Evolutionary conservation across 2,113 vertebrate species (phyloP).

Genomic region (Ctenomys sociabilis): DNA sequence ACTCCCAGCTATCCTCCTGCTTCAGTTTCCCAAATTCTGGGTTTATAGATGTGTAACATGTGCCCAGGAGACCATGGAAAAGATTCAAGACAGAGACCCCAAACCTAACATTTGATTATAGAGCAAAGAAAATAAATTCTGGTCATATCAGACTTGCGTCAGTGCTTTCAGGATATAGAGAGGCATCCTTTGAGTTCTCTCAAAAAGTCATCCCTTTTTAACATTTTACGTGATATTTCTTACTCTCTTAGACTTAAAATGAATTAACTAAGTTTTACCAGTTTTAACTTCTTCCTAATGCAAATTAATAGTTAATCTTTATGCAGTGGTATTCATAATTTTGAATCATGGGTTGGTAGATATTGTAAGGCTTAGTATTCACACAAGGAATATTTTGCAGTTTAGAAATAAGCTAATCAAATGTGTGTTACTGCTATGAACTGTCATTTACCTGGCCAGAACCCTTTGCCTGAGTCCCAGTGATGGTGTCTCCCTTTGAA

Average conservation of each 20-base stretch:
- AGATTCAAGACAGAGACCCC: neutral
- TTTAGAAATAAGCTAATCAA: neutral
- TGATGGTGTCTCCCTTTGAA: neutral
- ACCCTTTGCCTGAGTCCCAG: neutral
- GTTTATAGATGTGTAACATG: neutral
- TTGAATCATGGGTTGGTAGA: neutral
- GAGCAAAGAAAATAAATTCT: neutral
- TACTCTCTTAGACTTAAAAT: neutral
- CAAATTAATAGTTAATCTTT: too few species aligned
- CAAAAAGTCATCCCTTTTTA: neutral
- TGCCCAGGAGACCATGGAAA: neutral
- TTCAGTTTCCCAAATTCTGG: neutral
- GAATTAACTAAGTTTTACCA: neutral
- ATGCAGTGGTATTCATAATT: neutral
- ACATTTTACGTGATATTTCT: neutral
- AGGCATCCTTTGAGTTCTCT: neutral
- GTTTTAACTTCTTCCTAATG: neutral
- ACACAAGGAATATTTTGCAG: neutral
- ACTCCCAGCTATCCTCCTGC: neutral
- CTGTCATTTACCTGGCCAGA: neutral
- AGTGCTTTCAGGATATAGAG: neutral
- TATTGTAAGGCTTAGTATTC: neutral
- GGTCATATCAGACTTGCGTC: neutral
- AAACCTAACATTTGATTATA: fast-evolving
- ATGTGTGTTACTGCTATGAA: too few species aligned